A percentile compares a stretch with the other conserved stretches of the same genome.
These are phyloP conservation scores for Belonocnema kinseyi DNA, from an alignment of 1,140 invertebrate species.

Conservation along the genomic window DNA sequence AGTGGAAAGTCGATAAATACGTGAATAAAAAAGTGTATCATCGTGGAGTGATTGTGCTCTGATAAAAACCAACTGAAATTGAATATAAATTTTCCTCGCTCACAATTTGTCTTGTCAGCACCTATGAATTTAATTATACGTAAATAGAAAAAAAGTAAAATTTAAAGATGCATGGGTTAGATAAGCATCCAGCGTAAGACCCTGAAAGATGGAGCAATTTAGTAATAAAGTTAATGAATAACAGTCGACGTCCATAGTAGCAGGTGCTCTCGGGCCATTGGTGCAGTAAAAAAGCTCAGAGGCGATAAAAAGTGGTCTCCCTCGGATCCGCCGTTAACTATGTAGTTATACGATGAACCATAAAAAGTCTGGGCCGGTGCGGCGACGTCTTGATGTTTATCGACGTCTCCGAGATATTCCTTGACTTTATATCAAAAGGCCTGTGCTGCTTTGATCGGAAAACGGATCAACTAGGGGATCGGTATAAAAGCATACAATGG, in stretches of 20 bases:
- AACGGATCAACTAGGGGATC: slow-evolving; percentile 9
- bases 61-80: no score
- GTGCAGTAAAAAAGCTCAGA: background rate
- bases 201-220: background rate
- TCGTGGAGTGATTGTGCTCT: no score
- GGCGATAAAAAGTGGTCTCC: background rate
- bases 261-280: slow-evolving; percentile 17
- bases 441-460: slow-evolving; percentile 19
- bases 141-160: background rate
- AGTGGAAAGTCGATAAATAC: background rate
- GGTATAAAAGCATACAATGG: slow-evolving; percentile 31
- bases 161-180: background rate
- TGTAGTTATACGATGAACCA: slow-evolving; percentile 15
- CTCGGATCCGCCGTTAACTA: background rate
- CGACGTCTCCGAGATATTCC: background rate
- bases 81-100: no score
- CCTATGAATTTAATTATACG: background rate
- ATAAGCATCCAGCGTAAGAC: background rate
- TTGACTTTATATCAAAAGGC: background rate
- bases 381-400: slow-evolving; percentile 27
- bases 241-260: background rate
- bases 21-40: no score
- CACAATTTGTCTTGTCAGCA: background rate
- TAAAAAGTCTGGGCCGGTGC: background rate
- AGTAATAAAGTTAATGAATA: slow-evolving; percentile 1